phyloP scores from a whole-genome alignment of 2,113 vertebrate species.

The Upupa epops region DNA sequence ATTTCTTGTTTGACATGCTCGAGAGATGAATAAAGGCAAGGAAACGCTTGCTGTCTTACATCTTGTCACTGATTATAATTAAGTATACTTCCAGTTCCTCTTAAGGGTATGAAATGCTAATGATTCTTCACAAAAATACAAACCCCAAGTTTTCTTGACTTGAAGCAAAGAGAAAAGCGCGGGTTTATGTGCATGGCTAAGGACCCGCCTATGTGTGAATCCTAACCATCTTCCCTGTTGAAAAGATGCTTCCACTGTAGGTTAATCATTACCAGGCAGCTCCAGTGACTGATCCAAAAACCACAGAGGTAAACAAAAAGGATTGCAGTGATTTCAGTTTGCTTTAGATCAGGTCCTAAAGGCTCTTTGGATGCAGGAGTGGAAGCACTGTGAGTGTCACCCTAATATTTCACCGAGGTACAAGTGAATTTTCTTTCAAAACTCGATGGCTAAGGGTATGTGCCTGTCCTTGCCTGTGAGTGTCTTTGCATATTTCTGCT shows the following conservation, averaged over 20 bases:
- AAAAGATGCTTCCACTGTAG: conserved; percentile 17
- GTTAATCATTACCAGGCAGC: conserved; percentile 37
- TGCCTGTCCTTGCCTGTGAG: not conserved
- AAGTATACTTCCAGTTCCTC: conserved; percentile 45
- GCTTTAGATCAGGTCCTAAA: not conserved
- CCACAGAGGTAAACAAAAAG: not conserved
- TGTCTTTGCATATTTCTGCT: not conserved
- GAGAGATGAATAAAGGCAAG: conserved; percentile 61
- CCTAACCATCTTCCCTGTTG: not conserved
- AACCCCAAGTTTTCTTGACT: conserved; percentile 25
- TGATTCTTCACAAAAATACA: conserved; percentile 46
- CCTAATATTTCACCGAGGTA: not conserved
- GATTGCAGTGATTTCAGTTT: not conserved
- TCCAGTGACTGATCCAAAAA: not conserved
- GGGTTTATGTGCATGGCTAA: not conserved
- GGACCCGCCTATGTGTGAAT: not conserved
- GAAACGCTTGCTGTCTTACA: conserved; percentile 40
- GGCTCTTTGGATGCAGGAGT: not conserved
- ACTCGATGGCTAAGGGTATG: not conserved
- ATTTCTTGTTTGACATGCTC: conserved; percentile 66
- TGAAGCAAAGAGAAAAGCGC: not conserved
- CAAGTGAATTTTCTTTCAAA: not conserved
- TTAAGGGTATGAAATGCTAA: conserved; percentile 61
- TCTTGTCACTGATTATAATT: conserved; percentile 65
- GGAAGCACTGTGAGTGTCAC: not conserved